phyloP scores from a whole-genome alignment of 1,140 invertebrate genomes.

The Berghia stephanieae region DNA sequence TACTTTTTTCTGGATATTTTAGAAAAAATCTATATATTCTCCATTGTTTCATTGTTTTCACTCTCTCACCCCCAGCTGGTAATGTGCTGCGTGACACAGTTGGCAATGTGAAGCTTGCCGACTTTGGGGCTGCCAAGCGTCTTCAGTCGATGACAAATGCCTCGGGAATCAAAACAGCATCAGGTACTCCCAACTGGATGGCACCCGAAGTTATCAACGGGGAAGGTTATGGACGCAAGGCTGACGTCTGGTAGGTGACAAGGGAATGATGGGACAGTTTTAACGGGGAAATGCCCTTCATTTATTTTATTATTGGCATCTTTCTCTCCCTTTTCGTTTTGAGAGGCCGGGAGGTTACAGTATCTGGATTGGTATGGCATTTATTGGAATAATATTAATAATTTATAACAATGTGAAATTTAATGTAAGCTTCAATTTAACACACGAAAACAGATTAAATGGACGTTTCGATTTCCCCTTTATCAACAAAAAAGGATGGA shows the following conservation, averaged over 20 bases:
- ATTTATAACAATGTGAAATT: too few relatives aligned
- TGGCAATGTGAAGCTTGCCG: constrained; percentile 67
- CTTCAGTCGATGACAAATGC: constrained; percentile 63
- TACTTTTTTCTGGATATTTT: neutral
- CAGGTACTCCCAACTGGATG: constrained; percentile 68
- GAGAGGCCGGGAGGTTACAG: too few relatives aligned
- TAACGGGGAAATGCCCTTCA: too few relatives aligned
- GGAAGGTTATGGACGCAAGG: constrained; percentile 63
- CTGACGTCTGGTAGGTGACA: constrained; percentile 65
- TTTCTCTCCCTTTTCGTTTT: too few relatives aligned
- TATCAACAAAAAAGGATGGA: too few relatives aligned
- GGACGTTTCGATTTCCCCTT: too few relatives aligned
- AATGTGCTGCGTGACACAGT: constrained; percentile 65
- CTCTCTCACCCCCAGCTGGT: constrained; percentile 54
- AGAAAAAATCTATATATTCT: neutral
- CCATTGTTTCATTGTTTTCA: neutral
- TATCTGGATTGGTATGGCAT: too few relatives aligned
- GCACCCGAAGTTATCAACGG: constrained; percentile 67
- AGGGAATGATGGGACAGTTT: neutral
- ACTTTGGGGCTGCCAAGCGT: constrained; percentile 67
- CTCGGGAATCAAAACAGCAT: constrained; percentile 53
- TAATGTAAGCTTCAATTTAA: too few relatives aligned
- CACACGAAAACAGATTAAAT: too few relatives aligned
- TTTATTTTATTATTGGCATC: too few relatives aligned
- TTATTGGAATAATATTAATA: too few relatives aligned